Evolutionary conservation across 1,140 invertebrate species (phyloP).

Genomic region (Vollenhovia emeryi): DNA sequence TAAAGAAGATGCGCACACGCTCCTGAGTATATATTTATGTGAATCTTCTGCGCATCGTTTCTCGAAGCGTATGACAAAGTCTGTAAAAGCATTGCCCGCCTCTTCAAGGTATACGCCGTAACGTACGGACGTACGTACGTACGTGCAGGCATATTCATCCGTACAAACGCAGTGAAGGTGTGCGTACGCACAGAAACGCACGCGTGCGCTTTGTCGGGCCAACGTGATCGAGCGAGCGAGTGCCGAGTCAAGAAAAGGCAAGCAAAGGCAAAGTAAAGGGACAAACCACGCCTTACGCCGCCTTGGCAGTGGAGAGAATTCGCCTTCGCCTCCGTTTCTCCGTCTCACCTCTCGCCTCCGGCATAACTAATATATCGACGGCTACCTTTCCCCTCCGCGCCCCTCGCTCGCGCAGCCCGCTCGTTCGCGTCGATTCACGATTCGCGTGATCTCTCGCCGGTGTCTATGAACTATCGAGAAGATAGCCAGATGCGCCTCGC

Average conservation of each 20-base stretch:
- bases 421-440: slow-evolving; percentile 54
- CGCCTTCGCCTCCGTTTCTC: slow-evolving; percentile 68
- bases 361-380: slow-evolving; percentile 74
- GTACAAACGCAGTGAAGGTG: neutral
- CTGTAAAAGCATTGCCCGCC: neutral
- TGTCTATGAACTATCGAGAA: slow-evolving; percentile 37
- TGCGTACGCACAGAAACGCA: slow-evolving; percentile 33
- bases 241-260: slow-evolving; percentile 59
- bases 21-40: neutral
- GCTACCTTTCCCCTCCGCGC: neutral
- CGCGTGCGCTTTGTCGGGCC: slow-evolving; percentile 25
- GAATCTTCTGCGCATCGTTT: neutral
- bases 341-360: slow-evolving; percentile 64
- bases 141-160: neutral
- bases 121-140: neutral
- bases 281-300: slow-evolving; percentile 72
- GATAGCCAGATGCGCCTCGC: slow-evolving; percentile 44
- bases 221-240: neutral
- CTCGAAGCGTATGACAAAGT: slow-evolving; percentile 20
- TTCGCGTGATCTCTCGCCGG: slow-evolving; percentile 59
- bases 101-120: slow-evolving; percentile 17
- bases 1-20: neutral
- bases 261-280: slow-evolving; percentile 73
- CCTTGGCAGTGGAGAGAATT: slow-evolving; percentile 71
- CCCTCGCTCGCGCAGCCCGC: neutral